Evolutionary conservation across 2,888 invertebrate genomes (phyloP).

Genomic region (Chalcosyrphus nemorum): DNA sequence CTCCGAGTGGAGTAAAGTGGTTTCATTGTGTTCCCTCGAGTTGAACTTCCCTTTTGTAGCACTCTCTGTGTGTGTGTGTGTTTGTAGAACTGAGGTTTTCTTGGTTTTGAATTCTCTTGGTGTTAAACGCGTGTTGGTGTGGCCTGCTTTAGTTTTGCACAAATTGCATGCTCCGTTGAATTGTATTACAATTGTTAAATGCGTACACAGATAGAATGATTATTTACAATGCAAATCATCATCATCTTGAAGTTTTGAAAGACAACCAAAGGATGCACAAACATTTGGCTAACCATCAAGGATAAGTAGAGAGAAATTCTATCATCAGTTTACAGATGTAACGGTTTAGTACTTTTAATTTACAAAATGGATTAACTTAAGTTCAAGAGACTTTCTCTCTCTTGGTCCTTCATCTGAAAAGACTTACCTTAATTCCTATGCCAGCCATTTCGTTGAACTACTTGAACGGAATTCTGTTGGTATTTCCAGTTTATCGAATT

Average conservation of each 20-base stretch:
- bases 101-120: conserved; percentile 5
- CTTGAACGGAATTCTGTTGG: conserved; percentile 66
- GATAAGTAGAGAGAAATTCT: not conserved
- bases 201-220: conserved; percentile 59
- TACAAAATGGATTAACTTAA: not conserved
- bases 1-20: conserved; percentile 35
- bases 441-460: conserved; percentile 77
- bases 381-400: not conserved
- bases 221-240: conserved; percentile 66
- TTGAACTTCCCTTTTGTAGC: conserved; percentile 59
- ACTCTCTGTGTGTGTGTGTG: conserved; percentile 19
- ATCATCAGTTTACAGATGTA: not conserved
- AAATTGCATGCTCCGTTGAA: conserved; percentile 63
- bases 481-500: conserved; percentile 70
- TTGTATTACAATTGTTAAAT: conserved; percentile 65
- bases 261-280: not conserved
- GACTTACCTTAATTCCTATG: conserved; percentile 75
- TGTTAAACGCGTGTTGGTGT: conserved; percentile 1
- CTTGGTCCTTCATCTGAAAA: not conserved
- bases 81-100: not conserved
- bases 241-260: conserved; percentile 26
- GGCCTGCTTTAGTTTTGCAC: conserved; percentile 47
- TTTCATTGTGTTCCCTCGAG: conserved; percentile 43
- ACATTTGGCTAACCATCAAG: conserved; percentile 48
- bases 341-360: not conserved